Percentiles rank a stretch among this genome's conserved stretches.
Conservation (phyloP, 1,140 invertebrate genomes). For the Eumaeus atala region DNA sequence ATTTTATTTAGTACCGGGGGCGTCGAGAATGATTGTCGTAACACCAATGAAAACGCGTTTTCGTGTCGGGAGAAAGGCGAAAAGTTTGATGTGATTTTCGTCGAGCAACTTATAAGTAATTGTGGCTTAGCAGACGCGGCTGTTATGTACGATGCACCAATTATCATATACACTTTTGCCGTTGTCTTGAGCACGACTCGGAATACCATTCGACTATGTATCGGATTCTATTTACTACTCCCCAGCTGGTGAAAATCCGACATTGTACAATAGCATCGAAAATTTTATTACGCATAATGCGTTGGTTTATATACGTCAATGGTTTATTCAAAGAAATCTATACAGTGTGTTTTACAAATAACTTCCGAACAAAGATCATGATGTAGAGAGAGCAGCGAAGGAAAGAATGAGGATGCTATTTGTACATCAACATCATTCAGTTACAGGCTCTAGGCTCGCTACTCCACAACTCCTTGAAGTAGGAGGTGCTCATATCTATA, state of each 20-base stretch:
- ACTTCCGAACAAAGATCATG: constrained; percentile 68
- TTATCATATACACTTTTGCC: constrained; percentile 75
- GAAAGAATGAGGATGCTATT: constrained; percentile 77
- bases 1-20: constrained; percentile 13
- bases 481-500: constrained; percentile 77
- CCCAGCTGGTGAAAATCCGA: constrained; percentile 68
- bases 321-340: constrained; percentile 38
- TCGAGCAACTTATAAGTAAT: constrained; percentile 81
- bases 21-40: constrained; percentile 46
- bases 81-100: constrained; percentile 79
- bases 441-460: constrained; percentile 74
- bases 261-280: constrained; percentile 55
- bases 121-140: constrained; percentile 77
- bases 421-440: constrained; percentile 77
- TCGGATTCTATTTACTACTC: constrained; percentile 74
- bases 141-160: constrained; percentile 75
- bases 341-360: constrained; percentile 59
- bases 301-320: constrained; percentile 24
- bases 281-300: constrained; percentile 33
- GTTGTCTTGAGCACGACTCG: constrained; percentile 75
- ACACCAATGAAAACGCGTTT: constrained; percentile 45
- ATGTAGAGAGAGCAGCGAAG: constrained; percentile 71
- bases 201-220: constrained; percentile 72
- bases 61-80: constrained; percentile 41
- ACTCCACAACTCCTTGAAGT: constrained; percentile 78